phyloP scores from a whole-genome alignment of 2,797 vertebrate species.

The Champsocephalus esox region DNA sequence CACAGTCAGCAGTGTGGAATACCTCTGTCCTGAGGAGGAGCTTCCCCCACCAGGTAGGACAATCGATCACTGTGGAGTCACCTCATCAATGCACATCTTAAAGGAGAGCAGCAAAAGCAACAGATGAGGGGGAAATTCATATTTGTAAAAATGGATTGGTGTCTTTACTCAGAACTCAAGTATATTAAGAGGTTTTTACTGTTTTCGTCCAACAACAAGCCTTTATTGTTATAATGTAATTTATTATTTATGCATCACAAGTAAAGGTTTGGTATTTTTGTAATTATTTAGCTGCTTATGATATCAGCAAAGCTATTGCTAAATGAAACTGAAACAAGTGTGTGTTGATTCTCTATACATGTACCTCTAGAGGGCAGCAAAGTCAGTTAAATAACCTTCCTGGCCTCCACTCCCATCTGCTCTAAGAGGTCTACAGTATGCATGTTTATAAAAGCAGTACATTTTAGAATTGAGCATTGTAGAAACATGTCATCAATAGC shows the following conservation, averaged over 20 bases:
- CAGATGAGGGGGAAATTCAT: background rate
- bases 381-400: slow-evolving; percentile 31
- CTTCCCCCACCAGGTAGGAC: slow-evolving; percentile 73
- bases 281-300: background rate
- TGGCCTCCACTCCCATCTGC: background rate
- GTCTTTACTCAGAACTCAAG: slow-evolving; percentile 16
- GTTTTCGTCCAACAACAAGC: background rate
- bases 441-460: background rate
- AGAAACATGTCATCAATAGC: background rate
- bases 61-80: background rate
- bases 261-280: background rate
- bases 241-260: background rate
- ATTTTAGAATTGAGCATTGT: background rate
- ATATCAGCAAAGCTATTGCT: background rate
- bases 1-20: slow-evolving; percentile 86
- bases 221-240: background rate
- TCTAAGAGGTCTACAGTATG: background rate
- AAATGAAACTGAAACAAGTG: background rate
- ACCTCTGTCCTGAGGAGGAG: slow-evolving; percentile 85
- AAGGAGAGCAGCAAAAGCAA: slow-evolving; percentile 15
- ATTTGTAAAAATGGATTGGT: background rate
- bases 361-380: slow-evolving; percentile 74
- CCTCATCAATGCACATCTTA: slow-evolving; percentile 3
- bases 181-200: background rate
- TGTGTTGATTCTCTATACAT: background rate